Conservation (phyloP, 2,797 vertebrate genomes). For the Hypotaenidia okinawae region DNA sequence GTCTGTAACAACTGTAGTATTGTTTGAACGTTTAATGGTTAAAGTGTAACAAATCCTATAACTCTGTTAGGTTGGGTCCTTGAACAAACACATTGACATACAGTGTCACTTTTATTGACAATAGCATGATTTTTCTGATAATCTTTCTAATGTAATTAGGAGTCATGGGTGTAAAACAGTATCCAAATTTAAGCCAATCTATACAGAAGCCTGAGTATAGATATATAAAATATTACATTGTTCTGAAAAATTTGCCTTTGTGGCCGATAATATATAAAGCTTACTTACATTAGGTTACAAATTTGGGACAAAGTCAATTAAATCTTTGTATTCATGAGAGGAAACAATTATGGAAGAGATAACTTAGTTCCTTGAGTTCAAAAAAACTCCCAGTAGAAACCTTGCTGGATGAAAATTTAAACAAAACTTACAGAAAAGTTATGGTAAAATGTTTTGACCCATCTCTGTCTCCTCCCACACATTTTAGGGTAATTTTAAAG, state of each 20-base stretch:
- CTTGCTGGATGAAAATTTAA: not conserved
- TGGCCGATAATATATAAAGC: not conserved
- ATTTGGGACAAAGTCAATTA: not conserved
- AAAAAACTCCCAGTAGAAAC: not conserved
- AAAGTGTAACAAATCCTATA: not conserved
- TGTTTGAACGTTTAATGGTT: not conserved
- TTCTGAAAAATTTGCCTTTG: not conserved
- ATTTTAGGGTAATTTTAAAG: not conserved
- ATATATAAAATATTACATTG: not conserved
- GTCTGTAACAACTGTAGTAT: not conserved
- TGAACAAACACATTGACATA: not conserved
- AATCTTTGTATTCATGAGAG: not conserved
- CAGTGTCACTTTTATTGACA: not conserved
- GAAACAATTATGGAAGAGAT: not conserved
- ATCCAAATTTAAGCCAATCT: not conserved
- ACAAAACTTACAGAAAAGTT: not conserved
- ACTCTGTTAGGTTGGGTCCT: not conserved
- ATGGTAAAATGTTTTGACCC: not conserved
- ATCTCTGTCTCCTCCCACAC: not conserved
- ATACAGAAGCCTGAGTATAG: not conserved
- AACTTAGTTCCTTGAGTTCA: not conserved
- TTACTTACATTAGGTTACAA: not conserved
- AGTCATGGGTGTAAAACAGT: not conserved
- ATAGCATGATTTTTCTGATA: not conserved
- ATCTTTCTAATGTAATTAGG: not conserved